phyloP scores from a whole-genome alignment of 2,797 vertebrate genomes.

The Takifugu rubripes region DNA sequence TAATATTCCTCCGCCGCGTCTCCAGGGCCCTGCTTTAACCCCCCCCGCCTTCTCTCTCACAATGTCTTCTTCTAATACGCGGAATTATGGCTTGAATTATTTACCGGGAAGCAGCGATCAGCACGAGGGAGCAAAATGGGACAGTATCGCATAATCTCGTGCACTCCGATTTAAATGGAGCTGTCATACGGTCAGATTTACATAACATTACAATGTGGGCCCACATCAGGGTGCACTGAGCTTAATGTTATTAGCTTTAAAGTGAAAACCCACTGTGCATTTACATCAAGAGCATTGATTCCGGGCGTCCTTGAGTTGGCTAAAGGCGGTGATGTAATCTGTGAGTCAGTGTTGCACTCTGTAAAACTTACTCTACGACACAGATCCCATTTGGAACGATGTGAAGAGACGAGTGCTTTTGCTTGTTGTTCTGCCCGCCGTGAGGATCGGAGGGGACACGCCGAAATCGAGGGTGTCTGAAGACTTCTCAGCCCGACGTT shows the following conservation, averaged over 20 bases:
- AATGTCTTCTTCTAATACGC: slow-evolving; percentile 69
- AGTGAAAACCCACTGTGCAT: slow-evolving; percentile 67
- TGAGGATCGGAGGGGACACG: slow-evolving; percentile 22
- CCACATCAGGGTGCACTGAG: slow-evolving; percentile 58
- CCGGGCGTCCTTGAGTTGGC: slow-evolving; percentile 64
- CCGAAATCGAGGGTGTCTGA: slow-evolving; percentile 20
- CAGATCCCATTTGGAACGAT: slow-evolving; percentile 17
- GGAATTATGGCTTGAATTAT: slow-evolving; percentile 70
- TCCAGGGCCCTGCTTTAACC: slow-evolving; percentile 57
- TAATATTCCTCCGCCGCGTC: slow-evolving; percentile 53
- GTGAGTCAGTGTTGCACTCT: slow-evolving; percentile 62
- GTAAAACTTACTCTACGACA: slow-evolving; percentile 36
- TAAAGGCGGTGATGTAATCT: slow-evolving; percentile 70
- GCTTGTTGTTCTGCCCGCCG: slow-evolving; percentile 18
- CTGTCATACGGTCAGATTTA: slow-evolving; percentile 76
- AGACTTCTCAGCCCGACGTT: no score
- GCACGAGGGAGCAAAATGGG: slow-evolving; percentile 55
- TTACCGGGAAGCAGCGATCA: slow-evolving; percentile 61
- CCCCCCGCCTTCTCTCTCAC: slow-evolving; percentile 42
- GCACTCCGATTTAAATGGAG: slow-evolving; percentile 64
- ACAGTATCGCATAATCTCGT: slow-evolving; percentile 68
- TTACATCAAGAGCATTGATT: slow-evolving; percentile 71
- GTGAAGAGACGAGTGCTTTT: slow-evolving; percentile 20
- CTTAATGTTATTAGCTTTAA: slow-evolving; percentile 74
- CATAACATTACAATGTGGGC: slow-evolving; percentile 76